Base-by-base conservation (phyloP, 2,888 invertebrate genomes). In the Polyommatus icarus region DNA sequence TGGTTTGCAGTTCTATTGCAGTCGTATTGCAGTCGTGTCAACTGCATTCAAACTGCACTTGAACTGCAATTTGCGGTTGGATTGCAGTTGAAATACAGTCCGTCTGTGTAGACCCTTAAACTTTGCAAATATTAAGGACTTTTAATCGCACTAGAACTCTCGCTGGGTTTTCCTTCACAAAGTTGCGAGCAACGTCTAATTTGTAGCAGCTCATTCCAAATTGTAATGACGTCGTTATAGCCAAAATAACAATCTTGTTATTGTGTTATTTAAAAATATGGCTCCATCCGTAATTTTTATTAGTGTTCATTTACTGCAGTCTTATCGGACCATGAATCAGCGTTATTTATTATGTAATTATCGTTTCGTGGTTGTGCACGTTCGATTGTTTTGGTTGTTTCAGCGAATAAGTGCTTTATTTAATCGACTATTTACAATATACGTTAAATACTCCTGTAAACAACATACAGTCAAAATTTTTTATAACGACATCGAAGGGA, bases 301-400 rank as follows among this genome's bases (percentile, higher is more conserved):
- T 80, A 80, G 76, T 78, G 82, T 80, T 79, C 80, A 82, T 80
- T 81, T 80, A 79, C 79, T 80, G 80, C 78, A 80, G 79, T 79
- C 80, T 80, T 82, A 82, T 81, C 80, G 81, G 76, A 79, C 79
- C 82, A 82, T 82, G 82, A 80, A 82, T 82, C 82, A 81, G 75
- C 77, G 79, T 82, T 82, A 82, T 82, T 82, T 82, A 82, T 82
- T 75, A 80, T 79, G 82, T 81, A 82, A 82, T 82, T 82, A 82
- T 81, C 81, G 79, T 81, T 80, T 79, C 80, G 82, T 79, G 80
- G 82, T 79, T 71, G 80, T 79, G 79, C 78, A 81, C 81, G 79
- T 82, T 79, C 79, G 80, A 82, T 82, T 80, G 81, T 80, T 79
- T 73, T 72, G 77, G 77, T 73, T 73, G 73, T 77, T 77, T 73